A percentile compares a stretch with the other conserved stretches of the same genome.
Evolutionary conservation across 2,888 invertebrate genomes (phyloP).

Genomic region (Tiliacea aurago): DNA sequence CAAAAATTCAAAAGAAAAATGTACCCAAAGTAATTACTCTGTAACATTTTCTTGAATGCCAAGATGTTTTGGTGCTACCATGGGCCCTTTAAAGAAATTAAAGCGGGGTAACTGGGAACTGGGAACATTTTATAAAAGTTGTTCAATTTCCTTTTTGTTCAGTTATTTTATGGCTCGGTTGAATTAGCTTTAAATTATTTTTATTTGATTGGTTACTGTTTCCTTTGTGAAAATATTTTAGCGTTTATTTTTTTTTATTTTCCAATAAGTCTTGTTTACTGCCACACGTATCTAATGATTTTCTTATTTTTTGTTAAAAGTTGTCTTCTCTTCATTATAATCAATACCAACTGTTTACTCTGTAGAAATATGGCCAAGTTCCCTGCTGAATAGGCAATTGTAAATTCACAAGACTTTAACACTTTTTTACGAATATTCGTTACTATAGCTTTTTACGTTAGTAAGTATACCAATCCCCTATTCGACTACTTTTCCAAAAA

Average conservation of each 20-base stretch:
- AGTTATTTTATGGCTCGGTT: constrained; percentile 21
- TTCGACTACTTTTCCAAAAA: not conserved
- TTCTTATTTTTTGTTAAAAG: not conserved
- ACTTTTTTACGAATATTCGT: too few species aligned
- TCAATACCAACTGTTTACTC: not conserved
- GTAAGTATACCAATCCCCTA: not conserved
- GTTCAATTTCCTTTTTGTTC: constrained; percentile 41
- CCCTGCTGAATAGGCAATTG: not conserved
- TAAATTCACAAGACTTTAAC: not conserved
- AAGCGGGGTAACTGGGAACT: constrained; percentile 1
- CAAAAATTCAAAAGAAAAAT: constrained; percentile 31
- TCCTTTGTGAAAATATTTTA: not conserved
- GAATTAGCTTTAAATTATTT: constrained; percentile 35
- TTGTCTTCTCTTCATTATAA: not conserved
- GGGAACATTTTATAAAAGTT: constrained; percentile 39
- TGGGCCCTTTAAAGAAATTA: constrained; percentile 46
- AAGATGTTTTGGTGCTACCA: constrained; percentile 10
- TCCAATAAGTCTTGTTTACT: not conserved
- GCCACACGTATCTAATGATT: not conserved
- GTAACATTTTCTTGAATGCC: constrained; percentile 33
- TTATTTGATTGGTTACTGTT: constrained; percentile 24
- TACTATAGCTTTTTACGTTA: not conserved
- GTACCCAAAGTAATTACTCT: constrained; percentile 31
- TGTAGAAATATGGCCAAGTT: not conserved
- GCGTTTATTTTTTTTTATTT: not conserved